phyloP scores from a whole-genome alignment of 2,797 vertebrate genomes.

The Arremon brunneinucha region DNA sequence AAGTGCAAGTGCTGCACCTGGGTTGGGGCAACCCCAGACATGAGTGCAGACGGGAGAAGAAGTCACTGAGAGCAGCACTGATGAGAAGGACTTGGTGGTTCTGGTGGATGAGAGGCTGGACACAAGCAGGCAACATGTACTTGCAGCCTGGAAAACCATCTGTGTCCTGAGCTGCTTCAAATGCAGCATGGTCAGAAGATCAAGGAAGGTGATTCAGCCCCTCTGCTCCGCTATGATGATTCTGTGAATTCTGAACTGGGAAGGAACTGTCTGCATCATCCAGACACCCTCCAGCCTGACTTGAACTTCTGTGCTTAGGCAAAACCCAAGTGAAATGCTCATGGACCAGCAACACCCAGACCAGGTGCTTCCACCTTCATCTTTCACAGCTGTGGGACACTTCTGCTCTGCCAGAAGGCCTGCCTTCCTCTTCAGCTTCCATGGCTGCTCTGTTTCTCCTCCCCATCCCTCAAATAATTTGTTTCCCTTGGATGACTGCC shows the following conservation, averaged over 20 bases:
- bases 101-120: background rate
- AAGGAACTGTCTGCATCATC: background rate
- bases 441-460: background rate
- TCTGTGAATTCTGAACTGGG: background rate
- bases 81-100: background rate
- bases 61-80: background rate
- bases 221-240: background rate
- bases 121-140: background rate
- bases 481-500: background rate
- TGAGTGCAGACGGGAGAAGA: background rate
- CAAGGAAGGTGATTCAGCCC: background rate
- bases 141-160: background rate
- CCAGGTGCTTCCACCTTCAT: accelerated
- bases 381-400: background rate
- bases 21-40: background rate
- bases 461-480: background rate
- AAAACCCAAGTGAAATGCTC: background rate
- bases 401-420: background rate
- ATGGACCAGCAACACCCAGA: background rate
- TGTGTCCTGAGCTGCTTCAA: background rate
- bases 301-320: background rate
- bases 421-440: background rate
- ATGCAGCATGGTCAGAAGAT: background rate
- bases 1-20: background rate
- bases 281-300: background rate